Conservation (phyloP, 30 jellyfish, hydroid and myxozoan species). For the Turritopsis rubra region DNA sequence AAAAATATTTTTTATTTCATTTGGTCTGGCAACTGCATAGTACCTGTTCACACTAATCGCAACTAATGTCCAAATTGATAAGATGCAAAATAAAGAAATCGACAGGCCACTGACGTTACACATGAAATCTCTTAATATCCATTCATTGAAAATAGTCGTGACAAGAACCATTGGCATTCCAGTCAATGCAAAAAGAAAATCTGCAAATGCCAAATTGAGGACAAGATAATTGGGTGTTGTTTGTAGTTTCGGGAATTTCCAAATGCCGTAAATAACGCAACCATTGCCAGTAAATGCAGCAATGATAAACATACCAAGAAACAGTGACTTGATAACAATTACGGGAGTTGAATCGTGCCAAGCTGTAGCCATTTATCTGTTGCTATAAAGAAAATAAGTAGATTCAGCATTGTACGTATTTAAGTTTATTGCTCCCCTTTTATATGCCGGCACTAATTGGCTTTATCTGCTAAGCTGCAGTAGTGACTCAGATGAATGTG, state of each 20-base stretch:
- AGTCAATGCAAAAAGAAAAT: conserved; percentile 52
- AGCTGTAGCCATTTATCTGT: neutral
- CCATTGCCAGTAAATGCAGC: conserved; percentile 62
- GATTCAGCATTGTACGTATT: too few species aligned
- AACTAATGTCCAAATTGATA: conserved; percentile 80
- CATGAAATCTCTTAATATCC: conserved; percentile 71
- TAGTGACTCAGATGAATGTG: too few species aligned
- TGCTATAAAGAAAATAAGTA: too few species aligned
- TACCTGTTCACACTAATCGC: conserved; percentile 79
- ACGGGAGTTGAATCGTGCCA: conserved; percentile 18
- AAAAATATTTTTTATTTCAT: conserved; percentile 41
- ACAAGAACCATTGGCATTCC: conserved; percentile 69
- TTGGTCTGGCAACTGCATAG: conserved; percentile 74
- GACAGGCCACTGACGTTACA: conserved; percentile 76
- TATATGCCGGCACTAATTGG: too few species aligned
- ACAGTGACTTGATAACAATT: conserved; percentile 48
- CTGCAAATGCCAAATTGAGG: conserved; percentile 84
- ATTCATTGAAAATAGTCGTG: conserved; percentile 65
- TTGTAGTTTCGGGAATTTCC: conserved; percentile 43
- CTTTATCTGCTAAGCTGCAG: too few species aligned
- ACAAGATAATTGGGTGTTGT: conserved; percentile 81
- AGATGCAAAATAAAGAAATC: conserved; percentile 53
- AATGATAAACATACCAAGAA: conserved; percentile 39
- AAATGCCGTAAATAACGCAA: conserved; percentile 59
- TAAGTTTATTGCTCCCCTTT: too few species aligned